Conservation (phyloP, 2,888 invertebrate genomes). For the Platycheirus albimanus region DNA sequence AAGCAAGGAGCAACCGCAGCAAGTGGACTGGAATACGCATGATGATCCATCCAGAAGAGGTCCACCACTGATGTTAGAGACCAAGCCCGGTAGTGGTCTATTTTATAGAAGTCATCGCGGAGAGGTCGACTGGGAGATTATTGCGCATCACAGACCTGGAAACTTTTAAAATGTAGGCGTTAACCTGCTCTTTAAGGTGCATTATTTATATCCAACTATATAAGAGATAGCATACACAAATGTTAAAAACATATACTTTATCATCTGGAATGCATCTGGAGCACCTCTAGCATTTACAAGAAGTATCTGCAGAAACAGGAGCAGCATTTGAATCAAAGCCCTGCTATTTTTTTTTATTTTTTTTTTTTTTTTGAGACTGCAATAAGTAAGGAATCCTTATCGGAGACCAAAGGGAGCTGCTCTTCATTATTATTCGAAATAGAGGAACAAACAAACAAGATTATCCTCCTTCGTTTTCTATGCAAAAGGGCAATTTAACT, state of each 20-base stretch:
- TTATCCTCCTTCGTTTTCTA: constrained; percentile 16
- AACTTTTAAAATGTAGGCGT: constrained; percentile 79
- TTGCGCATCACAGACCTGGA: constrained; percentile 7
- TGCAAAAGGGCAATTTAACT: constrained; percentile 29
- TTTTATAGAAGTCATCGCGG: constrained; percentile 50
- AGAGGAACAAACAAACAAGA: constrained; percentile 52
- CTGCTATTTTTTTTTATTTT: constrained; percentile 18
- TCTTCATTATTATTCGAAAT: constrained; percentile 52
- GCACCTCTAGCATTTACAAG: constrained; percentile 80
- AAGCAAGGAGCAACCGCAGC: background rate
- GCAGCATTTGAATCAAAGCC: constrained; percentile 51
- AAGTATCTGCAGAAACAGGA: constrained; percentile 55
- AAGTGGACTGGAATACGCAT: constrained; percentile 52
- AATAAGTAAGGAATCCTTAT: constrained; percentile 64
- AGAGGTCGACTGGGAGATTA: background rate
- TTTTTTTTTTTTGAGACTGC: constrained; percentile 10
- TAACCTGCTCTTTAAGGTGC: constrained; percentile 82
- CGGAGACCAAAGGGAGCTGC: constrained; percentile 35
- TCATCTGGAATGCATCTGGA: constrained; percentile 82
- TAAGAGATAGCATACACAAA: constrained; percentile 75
- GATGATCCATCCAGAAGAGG: constrained; percentile 45
- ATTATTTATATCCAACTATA: constrained; percentile 80
- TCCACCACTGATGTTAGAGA: background rate
- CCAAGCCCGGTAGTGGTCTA: constrained; percentile 71
- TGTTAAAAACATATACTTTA: constrained; percentile 77